Evolutionary conservation across 2,888 invertebrate species (phyloP).

Genomic region (Tineola bisselliella): DNA sequence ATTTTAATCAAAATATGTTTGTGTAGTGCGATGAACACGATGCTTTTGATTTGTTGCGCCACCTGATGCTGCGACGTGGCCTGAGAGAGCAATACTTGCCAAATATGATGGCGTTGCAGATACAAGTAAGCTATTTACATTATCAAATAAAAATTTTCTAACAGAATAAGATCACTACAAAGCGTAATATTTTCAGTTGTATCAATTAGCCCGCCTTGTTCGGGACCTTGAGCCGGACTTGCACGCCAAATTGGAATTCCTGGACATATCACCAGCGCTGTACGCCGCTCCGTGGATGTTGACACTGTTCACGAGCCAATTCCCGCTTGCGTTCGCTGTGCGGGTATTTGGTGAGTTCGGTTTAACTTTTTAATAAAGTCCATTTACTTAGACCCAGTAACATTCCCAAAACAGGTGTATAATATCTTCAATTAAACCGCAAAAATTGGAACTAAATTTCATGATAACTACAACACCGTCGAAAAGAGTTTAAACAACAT

Average conservation of each 20-base stretch:
- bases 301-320: slow-evolving; percentile 95
- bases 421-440: too few species aligned
- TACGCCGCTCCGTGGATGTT: slow-evolving; percentile 98
- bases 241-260: slow-evolving; percentile 84
- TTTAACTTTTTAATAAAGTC: too few species aligned
- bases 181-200: slow-evolving; percentile 71
- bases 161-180: background rate
- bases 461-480: too few species aligned
- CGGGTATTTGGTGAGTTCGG: slow-evolving; percentile 82
- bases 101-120: slow-evolving; percentile 94
- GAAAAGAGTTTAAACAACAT: too few species aligned
- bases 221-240: slow-evolving; percentile 88
- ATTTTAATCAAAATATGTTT: background rate
- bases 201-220: slow-evolving; percentile 90
- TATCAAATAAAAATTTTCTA: background rate
- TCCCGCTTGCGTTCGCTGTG: slow-evolving; percentile 94
- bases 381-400: too few species aligned
- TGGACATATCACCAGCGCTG: slow-evolving; percentile 92
- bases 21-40: slow-evolving; percentile 91
- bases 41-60: slow-evolving; percentile 87
- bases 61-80: slow-evolving; percentile 91
- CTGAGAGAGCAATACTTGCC: slow-evolving; percentile 91
- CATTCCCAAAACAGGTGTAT: too few species aligned
- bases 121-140: slow-evolving; percentile 46
- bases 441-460: too few species aligned